Base-by-base conservation (phyloP, 2,797 vertebrate species). In the Thalassophryne amazonica region DNA sequence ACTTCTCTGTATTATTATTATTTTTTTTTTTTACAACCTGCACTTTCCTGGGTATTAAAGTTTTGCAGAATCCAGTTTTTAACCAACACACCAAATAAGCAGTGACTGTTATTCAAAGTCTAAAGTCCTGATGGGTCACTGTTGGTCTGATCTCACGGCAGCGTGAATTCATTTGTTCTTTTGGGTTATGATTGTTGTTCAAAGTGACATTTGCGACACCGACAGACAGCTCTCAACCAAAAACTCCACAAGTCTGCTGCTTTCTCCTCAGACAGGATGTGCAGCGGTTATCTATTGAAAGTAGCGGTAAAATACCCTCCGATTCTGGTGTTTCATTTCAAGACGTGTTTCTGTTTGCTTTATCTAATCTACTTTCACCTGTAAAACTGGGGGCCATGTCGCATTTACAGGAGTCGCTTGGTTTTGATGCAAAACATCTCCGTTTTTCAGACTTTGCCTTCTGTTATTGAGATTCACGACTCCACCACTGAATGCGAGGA, bases 241-340 rank as follows among this genome's bases (percentile, higher is more conserved):
- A 89, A 88, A 85, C 85, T 75, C 69, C 82, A 77, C 69, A 83
- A 76, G 68, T 68, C 67, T 83, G 63, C 75, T 70, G 70, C 76
- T 80, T 81, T 86, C 83, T 79, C 76, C 85, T 78, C 74, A 88
- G 78, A 90, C 87, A 85, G 88, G 86, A 90, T 86, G 83, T 69
- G 45, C 66, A 63, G 85, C 31, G 86, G 84, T 87, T 88, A 74
- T 73, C 71, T 84, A 78, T 76, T 85, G 86, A 91, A 88, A 88
- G 86, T 85, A 72, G 81, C 40, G 81, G 86, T 88, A 73, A 81
- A 89, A 83, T 73, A 62, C 56, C 60, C 60, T 80, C 72, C 65
- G 67, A 69, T 81, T 84, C 76, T 85, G 62, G 77, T 73, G 76
- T 86, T 86, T 84, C 81, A 76, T 79, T 83, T 86, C 71, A 81